Evolutionary conservation across 92 coral and sea anemone species (phyloP), one percentile per base, ranked within the genome.

Genomic region (Plumapathes pennacea): DNA sequence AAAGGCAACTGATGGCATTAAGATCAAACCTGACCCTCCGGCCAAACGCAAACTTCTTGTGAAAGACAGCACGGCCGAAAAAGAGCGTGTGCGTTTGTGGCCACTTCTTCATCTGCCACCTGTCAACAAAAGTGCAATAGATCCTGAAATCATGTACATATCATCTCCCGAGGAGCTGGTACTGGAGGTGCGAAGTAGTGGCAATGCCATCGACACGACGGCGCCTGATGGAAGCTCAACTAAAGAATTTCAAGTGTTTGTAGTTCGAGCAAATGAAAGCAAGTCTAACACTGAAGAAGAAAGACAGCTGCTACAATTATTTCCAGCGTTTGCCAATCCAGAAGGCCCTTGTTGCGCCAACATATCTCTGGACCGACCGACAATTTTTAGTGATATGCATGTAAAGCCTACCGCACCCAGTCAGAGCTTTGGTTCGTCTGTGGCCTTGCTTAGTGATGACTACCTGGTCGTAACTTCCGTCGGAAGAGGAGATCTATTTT

Each of bases 321-420:
- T 87, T 4, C 89, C 89, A 4, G 95, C 89, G 9, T 76, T 87
- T 62, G 79, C 74, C 11, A 33, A 60, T 46, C 95, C 95, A 7
- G 81, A 78, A 3, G 95, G 95, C 18, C 89, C 95, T 2, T 87
- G 98, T 43, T 92, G 98, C 50, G 57, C 74, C 7, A 60, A 72
- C 32, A 57, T 41, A 32, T 79, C 85, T 1, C 47, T 62, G 27
- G 74, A 65, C 46, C 67, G 65, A 4, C 57, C 39, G 5, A 23
- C 64, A 24, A 69, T 51, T 10, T 59, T 60, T 65, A 49, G 90
- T 18, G 98, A 92, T 53, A 68, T 47, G 15, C 98, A 92, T 38
- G 67, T 84, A 51, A 92, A 92, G 38, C 69, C 98, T 2, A 80
- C 88, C 0, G 26, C 62, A 26, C 78, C 85, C 8, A 30, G 71